Evolutionary conservation across 2,113 vertebrate species (phyloP).

Genomic region (Aphelocoma coerulescens): DNA sequence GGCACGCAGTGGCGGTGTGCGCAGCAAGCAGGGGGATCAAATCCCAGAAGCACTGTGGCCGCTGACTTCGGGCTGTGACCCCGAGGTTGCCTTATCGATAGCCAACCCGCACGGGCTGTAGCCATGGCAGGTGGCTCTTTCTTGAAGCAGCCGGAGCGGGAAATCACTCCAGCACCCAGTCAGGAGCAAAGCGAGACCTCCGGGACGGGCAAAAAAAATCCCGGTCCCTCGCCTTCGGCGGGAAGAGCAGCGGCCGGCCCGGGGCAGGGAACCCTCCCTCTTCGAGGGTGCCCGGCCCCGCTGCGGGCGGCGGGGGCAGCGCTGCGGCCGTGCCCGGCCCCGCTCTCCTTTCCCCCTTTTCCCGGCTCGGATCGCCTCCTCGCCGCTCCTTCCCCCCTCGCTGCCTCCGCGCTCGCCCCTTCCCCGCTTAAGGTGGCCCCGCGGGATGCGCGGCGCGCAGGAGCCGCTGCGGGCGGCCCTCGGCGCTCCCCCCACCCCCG

Average conservation of each 20-base stretch:
- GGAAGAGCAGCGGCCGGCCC: neutral
- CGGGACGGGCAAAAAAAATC: neutral
- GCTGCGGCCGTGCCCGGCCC: neutral
- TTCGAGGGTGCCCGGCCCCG: neutral
- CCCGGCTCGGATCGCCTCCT: neutral
- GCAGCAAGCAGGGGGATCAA: neutral
- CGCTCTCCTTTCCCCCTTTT: neutral
- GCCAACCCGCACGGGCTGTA: too few relatives aligned
- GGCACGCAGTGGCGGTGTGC: neutral
- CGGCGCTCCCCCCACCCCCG: neutral
- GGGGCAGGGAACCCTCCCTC: neutral
- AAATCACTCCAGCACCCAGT: neutral
- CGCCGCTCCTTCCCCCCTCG: neutral
- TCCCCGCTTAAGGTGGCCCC: constrained; percentile 53
- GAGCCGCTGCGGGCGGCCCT: neutral
- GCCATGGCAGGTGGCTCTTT: neutral
- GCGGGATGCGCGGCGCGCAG: neutral
- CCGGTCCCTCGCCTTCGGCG: neutral
- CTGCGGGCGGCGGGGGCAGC: neutral
- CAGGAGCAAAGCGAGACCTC: neutral
- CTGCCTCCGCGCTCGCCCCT: neutral
- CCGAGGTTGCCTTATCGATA: neutral
- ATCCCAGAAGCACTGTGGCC: neutral
- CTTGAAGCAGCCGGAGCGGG: neutral
- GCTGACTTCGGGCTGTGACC: too few relatives aligned